Evolutionary conservation across 2,888 invertebrate species (phyloP).

Genomic region (Caenorhabditis japonica): DNA sequence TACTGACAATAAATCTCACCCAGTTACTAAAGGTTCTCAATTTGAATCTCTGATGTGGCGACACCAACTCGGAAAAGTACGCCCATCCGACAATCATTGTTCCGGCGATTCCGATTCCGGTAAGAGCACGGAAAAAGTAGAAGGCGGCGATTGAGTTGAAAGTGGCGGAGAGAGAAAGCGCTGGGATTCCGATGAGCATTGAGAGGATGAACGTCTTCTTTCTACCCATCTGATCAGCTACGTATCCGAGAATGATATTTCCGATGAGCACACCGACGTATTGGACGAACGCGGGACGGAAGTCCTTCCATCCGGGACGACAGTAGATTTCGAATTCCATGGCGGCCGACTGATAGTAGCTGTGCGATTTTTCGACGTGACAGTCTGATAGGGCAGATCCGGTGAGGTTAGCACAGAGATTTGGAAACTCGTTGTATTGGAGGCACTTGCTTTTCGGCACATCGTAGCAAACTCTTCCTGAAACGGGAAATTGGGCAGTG

Average conservation of each 20-base stretch:
- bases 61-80: conserved; percentile 63
- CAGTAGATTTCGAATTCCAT: conserved; percentile 62
- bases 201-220: conserved; percentile 62
- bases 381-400: conserved; percentile 45
- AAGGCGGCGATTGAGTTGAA: conserved; percentile 58
- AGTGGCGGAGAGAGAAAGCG: conserved; percentile 54
- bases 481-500: conserved; percentile 2
- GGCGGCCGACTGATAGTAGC: conserved; percentile 60
- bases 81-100: conserved; percentile 66
- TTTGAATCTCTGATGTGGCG: conserved; percentile 61
- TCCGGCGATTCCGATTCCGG: conserved; percentile 63
- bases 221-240: conserved; percentile 59
- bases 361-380: conserved; percentile 46
- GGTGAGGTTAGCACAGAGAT: conserved; percentile 48
- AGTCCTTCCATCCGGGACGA: conserved; percentile 57
- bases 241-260: conserved; percentile 60
- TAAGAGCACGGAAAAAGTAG: conserved; percentile 60
- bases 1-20: too few species aligned
- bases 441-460: conserved; percentile 62
- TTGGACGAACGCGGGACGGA: conserved; percentile 64
- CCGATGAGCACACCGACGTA: conserved; percentile 64
- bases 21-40: conserved; percentile 64
- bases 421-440: conserved; percentile 48
- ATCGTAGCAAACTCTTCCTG: conserved; percentile 55
- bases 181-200: conserved; percentile 58